Conservation (phyloP, 2,797 vertebrate species). For the Falco berigora region DNA sequence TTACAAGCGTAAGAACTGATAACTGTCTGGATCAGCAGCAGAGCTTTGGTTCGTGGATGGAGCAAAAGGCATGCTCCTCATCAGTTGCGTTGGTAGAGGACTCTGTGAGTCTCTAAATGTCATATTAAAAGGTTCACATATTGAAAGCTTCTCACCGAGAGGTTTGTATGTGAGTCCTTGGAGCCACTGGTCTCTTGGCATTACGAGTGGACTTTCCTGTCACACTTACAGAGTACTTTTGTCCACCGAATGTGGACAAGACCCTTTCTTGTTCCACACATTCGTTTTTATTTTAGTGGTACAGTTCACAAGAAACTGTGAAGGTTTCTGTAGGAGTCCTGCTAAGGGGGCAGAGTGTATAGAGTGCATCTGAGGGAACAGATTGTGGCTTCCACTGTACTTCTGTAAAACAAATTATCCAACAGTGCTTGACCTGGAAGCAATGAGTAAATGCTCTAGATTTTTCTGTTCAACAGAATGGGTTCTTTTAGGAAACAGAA, state of each 20-base stretch:
- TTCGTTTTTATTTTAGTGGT: background rate
- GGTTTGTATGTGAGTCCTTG: background rate
- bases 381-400: background rate
- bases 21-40: background rate
- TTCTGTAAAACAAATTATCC: background rate
- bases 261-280: background rate
- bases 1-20: background rate
- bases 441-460: background rate
- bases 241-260: accelerated
- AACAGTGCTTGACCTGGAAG: background rate
- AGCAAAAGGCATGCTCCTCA: background rate
- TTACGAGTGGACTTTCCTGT: background rate
- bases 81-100: background rate
- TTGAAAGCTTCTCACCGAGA: background rate
- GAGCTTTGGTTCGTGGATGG: background rate
- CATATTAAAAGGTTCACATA: background rate
- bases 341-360: background rate
- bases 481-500: background rate
- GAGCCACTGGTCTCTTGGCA: background rate
- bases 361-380: background rate
- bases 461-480: background rate
- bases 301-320: background rate
- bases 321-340: background rate
- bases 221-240: background rate
- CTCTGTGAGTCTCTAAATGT: background rate